Evolutionary conservation across 2,113 vertebrate species (phyloP).

Genomic region (Phalacrocorax aristotelis): DNA sequence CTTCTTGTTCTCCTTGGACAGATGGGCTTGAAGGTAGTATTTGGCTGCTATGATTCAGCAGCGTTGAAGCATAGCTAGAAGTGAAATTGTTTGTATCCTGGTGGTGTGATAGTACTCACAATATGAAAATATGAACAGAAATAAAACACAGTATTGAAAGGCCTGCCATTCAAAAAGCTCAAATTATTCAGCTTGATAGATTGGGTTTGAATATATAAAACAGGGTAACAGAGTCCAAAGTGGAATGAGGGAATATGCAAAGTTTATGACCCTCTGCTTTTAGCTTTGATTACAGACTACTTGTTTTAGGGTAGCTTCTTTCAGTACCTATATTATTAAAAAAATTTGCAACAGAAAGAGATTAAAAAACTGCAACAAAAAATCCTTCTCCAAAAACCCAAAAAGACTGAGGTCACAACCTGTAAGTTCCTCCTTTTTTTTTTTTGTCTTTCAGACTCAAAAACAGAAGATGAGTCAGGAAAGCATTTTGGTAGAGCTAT

Average conservation of each 20-base stretch:
- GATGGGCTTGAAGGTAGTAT: neutral
- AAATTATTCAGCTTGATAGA: neutral
- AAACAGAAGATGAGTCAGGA: neutral
- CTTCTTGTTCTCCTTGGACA: conserved; percentile 1
- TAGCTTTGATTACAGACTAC: neutral
- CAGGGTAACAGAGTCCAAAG: neutral
- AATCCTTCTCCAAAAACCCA: neutral
- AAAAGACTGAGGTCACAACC: neutral
- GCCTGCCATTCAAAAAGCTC: neutral
- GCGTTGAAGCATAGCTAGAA: neutral
- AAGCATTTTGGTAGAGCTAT: neutral
- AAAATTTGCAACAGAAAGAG: neutral
- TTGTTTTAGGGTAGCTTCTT: neutral
- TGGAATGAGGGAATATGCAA: neutral
- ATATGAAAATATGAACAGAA: neutral
- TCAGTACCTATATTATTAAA: neutral
- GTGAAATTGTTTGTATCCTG: neutral
- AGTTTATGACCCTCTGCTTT: neutral
- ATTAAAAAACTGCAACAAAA: neutral
- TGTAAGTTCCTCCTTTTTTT: neutral
- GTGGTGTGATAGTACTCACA: neutral
- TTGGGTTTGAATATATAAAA: neutral
- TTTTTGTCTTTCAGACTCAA: neutral
- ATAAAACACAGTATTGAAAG: neutral
- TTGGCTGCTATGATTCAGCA: neutral